Conservation (phyloP, 2,888 invertebrate species). For the Drosophila helvetica region DNA sequence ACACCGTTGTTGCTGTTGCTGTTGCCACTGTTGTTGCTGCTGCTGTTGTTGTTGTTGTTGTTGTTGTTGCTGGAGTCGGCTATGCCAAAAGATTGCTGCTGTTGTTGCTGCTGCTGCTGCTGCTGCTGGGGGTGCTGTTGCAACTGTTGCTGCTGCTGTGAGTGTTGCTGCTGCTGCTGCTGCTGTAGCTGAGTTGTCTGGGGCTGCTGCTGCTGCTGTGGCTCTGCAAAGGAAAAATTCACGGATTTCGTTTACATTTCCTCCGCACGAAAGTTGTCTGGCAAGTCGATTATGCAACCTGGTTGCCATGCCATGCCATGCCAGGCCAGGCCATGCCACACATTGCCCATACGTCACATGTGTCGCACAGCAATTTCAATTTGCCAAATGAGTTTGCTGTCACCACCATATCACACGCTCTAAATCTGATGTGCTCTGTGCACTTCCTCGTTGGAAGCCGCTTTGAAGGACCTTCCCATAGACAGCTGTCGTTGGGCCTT, state of each 20-base stretch:
- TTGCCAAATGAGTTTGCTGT: conserved; percentile 61
- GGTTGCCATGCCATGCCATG: not conserved
- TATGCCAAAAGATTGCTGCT: conserved; percentile 76
- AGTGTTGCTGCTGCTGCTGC: conserved; percentile 39
- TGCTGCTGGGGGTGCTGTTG: conserved; percentile 80
- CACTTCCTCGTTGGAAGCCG: conserved; percentile 9
- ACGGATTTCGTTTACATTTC: conserved; percentile 50
- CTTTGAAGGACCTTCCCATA: conserved; percentile 12
- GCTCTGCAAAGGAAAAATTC: conserved; percentile 70
- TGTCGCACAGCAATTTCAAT: conserved; percentile 43
- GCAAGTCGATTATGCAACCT: conserved; percentile 66
- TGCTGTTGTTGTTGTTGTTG: conserved; percentile 45
- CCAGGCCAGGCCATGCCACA: conserved; percentile 1
- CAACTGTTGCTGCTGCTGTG: conserved; percentile 49
- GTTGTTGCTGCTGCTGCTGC: conserved; percentile 77
- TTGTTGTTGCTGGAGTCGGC: conserved; percentile 52
- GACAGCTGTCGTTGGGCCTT: conserved; percentile 18
- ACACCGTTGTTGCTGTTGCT: conserved; percentile 89
- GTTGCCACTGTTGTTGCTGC: conserved; percentile 68
- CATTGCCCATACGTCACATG: conserved; percentile 60
- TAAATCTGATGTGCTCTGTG: conserved; percentile 50
- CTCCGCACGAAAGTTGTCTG: conserved; percentile 31
- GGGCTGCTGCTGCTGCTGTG: conserved; percentile 73
- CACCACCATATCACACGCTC: conserved; percentile 55
- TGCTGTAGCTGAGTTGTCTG: conserved; percentile 49